Evolutionary conservation across 1,140 invertebrate species (phyloP).

Genomic region (Neodiprion fabricii): DNA sequence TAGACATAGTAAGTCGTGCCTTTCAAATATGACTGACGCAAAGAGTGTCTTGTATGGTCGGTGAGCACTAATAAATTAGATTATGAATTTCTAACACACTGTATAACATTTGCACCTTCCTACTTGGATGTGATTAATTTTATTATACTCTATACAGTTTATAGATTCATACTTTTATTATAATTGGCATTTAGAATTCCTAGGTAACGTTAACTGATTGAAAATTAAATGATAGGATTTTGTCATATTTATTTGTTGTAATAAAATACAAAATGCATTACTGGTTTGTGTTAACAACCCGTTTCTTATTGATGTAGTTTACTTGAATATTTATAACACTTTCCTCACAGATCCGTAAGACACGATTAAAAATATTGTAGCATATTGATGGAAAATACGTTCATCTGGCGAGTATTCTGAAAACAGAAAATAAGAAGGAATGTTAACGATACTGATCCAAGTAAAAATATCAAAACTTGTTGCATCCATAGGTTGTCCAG

Average conservation of each 20-base stretch:
- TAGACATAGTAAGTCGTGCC: not conserved
- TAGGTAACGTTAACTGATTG: not conserved
- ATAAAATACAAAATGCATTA: not conserved
- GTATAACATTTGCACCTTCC: too few relatives aligned
- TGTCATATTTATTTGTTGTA: constrained; percentile 3
- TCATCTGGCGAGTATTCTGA: constrained; percentile 26
- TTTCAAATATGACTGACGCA: not conserved
- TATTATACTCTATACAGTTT: too few relatives aligned
- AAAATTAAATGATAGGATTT: not conserved
- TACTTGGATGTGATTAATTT: too few relatives aligned
- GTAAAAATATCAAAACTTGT: too few relatives aligned
- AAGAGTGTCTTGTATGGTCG: not conserved
- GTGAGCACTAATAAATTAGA: not conserved
- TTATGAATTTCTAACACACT: not conserved
- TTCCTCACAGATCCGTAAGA: constrained; percentile 42
- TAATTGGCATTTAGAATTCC: not conserved
- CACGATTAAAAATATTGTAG: constrained; percentile 52
- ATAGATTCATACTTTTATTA: too few relatives aligned
- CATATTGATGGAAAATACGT: constrained; percentile 29
- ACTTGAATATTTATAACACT: too few relatives aligned
- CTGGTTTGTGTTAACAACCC: not conserved
- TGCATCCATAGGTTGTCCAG: too few relatives aligned
- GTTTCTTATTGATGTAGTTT: not conserved
- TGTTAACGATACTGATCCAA: too few relatives aligned
- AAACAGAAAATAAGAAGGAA: constrained; percentile 23